Evolutionary conservation across 1,140 invertebrate species (phyloP), one percentile per base, ranked within the genome.

Genomic region (Colletes latitarsis): DNA sequence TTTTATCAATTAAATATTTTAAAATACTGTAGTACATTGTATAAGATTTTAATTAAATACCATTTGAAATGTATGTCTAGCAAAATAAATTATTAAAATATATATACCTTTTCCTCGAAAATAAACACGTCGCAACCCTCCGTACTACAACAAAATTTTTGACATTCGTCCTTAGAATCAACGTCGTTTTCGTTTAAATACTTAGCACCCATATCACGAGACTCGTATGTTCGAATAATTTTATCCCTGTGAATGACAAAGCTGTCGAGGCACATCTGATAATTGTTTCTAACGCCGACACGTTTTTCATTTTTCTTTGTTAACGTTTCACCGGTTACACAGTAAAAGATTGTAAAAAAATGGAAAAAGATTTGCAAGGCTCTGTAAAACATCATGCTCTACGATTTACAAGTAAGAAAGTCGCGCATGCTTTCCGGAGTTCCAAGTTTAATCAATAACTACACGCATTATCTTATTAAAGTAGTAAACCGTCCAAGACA

Each of bases 161-260:
- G 94, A 92, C 98, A 98, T 86, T 98, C 97, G 88, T 96, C 95
- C 77, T 96, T 95, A 39, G 96, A 95, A 82, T 96, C 95, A 84
- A 98, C 93, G 89, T 98, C 97, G 46, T 96, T 95, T 89, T 97
- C 97, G 88, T 97, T 97, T 10, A 98, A 93, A 94, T 97, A 98
- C 88, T 96, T 97, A 14, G 98, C 98, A 41, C 98, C 98, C 94
- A 98, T 95, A 41, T 95, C 95, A 87, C 95, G 94, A 0, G 98
- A 98, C 90, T 98, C 98, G 86, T 97, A 95, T 0, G 98, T 98
- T 76, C 97, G 94, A 83, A 98, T 98, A 79, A 99, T 98, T 89
- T 97, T 98, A 91, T 98, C 97, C 82, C 94, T 94, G 91, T 97
- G 97, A 52, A 98, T 95, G 89, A 97, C 96, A 92, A 98, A 98